Evolutionary conservation across 64 coral and sea anemone genomes (phyloP).

Genomic region (Orbicella faveolata): DNA sequence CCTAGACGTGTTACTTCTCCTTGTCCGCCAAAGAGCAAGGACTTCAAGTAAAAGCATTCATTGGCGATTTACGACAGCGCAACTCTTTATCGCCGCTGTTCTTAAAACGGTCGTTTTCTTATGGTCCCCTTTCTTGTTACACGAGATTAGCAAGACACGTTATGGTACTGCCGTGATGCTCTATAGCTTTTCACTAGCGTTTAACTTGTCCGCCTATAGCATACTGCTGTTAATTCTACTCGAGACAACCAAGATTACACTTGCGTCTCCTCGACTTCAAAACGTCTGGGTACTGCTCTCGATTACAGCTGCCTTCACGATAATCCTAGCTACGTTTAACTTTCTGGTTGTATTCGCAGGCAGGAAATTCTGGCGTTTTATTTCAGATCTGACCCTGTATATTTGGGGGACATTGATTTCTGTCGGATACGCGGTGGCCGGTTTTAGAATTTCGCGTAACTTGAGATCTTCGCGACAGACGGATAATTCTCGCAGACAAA

Average conservation of each 20-base stretch:
- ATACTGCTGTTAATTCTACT: neutral
- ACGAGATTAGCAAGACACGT: neutral
- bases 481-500: too few species aligned
- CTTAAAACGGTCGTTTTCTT: neutral
- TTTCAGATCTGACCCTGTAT: too few species aligned
- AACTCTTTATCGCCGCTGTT: neutral
- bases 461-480: too few species aligned
- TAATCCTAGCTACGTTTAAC: neutral
- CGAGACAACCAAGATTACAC: neutral
- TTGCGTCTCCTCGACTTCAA: neutral
- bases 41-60: neutral
- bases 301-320: neutral
- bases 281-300: neutral
- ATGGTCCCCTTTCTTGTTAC: neutral
- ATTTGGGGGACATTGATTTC: too few species aligned
- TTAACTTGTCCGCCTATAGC: neutral
- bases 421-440: too few species aligned
- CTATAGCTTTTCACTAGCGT: neutral
- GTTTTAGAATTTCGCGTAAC: too few species aligned
- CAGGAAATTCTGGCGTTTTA: too few species aligned
- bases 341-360: too few species aligned
- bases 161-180: neutral
- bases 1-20: neutral
- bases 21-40: neutral
- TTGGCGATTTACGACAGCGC: neutral